Conservation (phyloP, 2,113 vertebrate genomes). For the Phalacrocorax pelagicus region DNA sequence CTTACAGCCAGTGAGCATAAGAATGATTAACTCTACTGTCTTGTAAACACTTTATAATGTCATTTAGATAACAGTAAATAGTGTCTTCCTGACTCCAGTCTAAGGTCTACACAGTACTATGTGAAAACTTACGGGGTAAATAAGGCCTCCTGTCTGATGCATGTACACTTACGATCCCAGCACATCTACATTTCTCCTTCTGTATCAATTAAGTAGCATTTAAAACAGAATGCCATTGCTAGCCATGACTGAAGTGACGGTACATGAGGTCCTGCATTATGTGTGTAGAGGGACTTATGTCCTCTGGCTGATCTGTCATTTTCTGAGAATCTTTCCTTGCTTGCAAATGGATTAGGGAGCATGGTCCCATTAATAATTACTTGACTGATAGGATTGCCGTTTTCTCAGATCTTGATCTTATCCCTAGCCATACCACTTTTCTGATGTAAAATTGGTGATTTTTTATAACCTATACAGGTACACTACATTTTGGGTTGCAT, state of each 20-base stretch:
- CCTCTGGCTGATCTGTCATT: neutral
- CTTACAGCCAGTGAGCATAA: neutral
- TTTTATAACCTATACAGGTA: neutral
- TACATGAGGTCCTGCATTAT: neutral
- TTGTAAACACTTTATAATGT: neutral
- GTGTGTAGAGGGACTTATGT: neutral
- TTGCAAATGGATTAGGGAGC: neutral
- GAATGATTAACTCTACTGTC: constrained; percentile 56
- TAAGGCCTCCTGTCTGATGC: neutral
- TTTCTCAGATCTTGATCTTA: neutral
- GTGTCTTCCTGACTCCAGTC: neutral
- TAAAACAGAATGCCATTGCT: neutral
- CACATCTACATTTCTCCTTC: neutral
- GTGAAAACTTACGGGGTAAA: neutral
- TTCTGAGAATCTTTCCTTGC: neutral
- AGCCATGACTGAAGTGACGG: neutral
- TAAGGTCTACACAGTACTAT: neutral
- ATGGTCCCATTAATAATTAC: neutral
- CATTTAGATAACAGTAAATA: neutral
- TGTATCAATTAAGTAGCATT: neutral
- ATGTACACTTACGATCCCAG: neutral
- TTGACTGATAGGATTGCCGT: neutral
- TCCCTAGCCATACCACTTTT: neutral
- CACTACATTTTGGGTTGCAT: neutral
- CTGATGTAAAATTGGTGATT: neutral